Evolutionary conservation across 2,113 vertebrate species (phyloP), one percentile per base, ranked within the genome.

Genomic region (Nematolebias whitei): DNA sequence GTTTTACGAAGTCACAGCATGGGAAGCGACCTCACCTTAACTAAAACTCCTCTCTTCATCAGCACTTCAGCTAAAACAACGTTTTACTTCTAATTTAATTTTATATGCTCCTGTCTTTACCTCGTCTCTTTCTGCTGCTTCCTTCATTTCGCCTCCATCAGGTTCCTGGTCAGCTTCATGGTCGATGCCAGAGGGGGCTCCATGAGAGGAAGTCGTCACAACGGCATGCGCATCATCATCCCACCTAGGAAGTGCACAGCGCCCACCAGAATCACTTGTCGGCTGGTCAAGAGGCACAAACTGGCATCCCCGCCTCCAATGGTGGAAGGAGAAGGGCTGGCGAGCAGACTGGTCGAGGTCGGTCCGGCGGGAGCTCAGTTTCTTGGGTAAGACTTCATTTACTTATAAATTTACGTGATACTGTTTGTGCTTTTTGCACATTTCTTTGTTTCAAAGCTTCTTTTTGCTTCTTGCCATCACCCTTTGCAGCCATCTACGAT

Each of bases 161-260:
- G 98, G 87, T 99, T 99, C 88, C 91, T 99, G 81, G 98, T 99
- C 61, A 99, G 98, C 86, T 99, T 99, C 57, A 99, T 99, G 98
- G 98, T 99, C 48, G 98, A 99, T 11, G 98, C 98, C 0, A 92
- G 97, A 2, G 98, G 97, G 0, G 98, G 98, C n/a, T 99, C 98
- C 6, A 99, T 99, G 98, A 88, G 98, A 57, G 98, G 97, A 35
- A 98, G 96, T 66, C 97, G 98, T 0, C 98, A 99, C 86, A 97
- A 99, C 0, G 98, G 98, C 56, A 98, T 99, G 96, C 91, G 97
- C 74, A 99, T 99, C 65, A 94, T 99, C 86, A 98, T 99, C 85
- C 98, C 98, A 0, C 98, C 98, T 0, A 95, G 96, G 14, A 99
- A 99, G 85, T 99, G 98, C 84, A 98, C 97, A 0, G 98, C 97